Evolutionary conservation across 2,888 invertebrate genomes (phyloP).

Genomic region (Erannis defoliaria): DNA sequence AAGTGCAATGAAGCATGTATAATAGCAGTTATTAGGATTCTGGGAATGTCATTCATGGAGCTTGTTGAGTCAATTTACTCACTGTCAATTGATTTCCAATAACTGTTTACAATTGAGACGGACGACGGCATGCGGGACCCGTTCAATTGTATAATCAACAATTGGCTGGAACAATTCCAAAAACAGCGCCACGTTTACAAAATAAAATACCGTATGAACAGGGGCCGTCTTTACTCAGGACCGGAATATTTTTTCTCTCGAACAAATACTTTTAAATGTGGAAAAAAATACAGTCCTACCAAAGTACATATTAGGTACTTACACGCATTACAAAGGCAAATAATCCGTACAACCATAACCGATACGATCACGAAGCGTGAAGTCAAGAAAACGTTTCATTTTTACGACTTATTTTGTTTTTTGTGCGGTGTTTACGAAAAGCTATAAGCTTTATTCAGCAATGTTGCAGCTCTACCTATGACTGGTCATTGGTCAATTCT

Average conservation of each 20-base stretch:
- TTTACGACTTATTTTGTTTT: conserved; percentile 44
- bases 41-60: conserved; percentile 62
- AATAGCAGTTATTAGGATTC: conserved; percentile 16
- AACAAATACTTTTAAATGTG: conserved; percentile 45
- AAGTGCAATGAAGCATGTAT: background rate
- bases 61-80: conserved; percentile 68
- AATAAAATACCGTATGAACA: conserved; percentile 65
- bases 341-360: conserved; percentile 53
- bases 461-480: conserved; percentile 12
- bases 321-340: conserved; percentile 49
- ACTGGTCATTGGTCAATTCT: background rate
- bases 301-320: conserved; percentile 51
- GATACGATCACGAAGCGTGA: conserved; percentile 52
- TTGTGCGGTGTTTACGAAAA: conserved; percentile 30
- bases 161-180: conserved; percentile 68
- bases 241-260: conserved; percentile 56
- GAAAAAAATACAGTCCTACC: conserved; percentile 48
- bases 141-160: conserved; percentile 80
- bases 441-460: conserved; percentile 36
- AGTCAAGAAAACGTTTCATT: conserved; percentile 43
- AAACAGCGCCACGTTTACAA: conserved; percentile 59
- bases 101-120: conserved; percentile 81
- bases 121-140: conserved; percentile 79
- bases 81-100: conserved; percentile 84
- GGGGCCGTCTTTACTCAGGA: conserved; percentile 59